Evolutionary conservation across 2,113 vertebrate genomes (phyloP), one percentile per base, ranked within the genome.

Genomic region (Pungitius pungitius): DNA sequence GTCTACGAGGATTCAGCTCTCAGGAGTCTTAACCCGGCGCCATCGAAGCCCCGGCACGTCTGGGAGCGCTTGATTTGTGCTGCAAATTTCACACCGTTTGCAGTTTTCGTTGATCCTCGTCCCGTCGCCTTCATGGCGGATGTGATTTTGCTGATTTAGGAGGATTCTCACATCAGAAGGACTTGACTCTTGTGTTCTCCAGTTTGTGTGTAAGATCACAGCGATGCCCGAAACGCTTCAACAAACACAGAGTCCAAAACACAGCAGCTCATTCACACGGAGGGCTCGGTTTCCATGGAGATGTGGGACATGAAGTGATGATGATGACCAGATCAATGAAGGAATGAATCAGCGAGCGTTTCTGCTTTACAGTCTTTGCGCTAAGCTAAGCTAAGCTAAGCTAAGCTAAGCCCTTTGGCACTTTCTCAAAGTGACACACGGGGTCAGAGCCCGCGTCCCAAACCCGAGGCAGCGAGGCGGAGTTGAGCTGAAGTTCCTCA

Each of bases 231-330:
- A 6, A 17, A 49, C 58, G 49, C 18, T 55, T 64, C 39, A 69
- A 73, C 30, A 47, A 78, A 24, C 49, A 52, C 10, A 2, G n/a
- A n/a, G 5, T 13, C 5, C 12, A 13, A 5, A 14, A 17, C 13
- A 13, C n/a, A 73, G 60, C 4, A 35, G 65, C 51, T 79, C 74
- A 83, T 72, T 81, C 69, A 71, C 72, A 69, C 88, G n/a, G 51
- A 87, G 81, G 88, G 78, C 54, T 37, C 69, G 91, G 87, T 88
- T 90, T 90, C 73, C 87, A 78, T 8, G 57, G 2, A 2, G 45
- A 22, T n/a, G 51, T 15, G 9, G 37, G 4, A 45, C 24, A 20
- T 18, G 54, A 35, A 33, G 10, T 4, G 42, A 56, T 49, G 64
- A n/a, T 30, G 30, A 63, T 40, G 64, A 22, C 72, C 18, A 17